Evolutionary conservation across 37 sponge, comb jelly and placozoan species (phyloP).

Genomic region (Geodia barretti): DNA sequence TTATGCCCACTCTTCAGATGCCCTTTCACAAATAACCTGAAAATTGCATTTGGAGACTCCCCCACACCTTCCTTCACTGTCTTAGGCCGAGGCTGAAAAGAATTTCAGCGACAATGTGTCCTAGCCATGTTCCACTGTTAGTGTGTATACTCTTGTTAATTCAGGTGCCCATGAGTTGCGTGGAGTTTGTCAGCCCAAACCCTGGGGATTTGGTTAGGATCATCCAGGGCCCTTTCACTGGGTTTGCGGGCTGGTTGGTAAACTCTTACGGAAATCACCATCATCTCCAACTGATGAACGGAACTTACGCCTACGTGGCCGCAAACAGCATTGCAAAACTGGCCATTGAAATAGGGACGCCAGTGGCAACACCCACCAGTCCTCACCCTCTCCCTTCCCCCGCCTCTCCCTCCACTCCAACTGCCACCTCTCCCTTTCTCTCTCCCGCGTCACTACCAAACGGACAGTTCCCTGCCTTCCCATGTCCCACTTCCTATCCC

Average conservation of each 20-base stretch:
- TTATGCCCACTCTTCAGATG: no score
- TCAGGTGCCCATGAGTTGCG: neutral
- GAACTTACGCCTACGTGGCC: neutral
- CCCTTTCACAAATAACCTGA: no score
- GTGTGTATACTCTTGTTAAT: no score
- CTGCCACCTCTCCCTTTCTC: neutral
- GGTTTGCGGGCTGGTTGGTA: neutral
- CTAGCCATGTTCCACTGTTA: no score
- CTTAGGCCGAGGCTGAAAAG: no score
- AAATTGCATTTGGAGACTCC: no score
- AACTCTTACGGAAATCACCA: neutral
- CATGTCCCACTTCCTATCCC: no score
- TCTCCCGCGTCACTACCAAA: neutral
- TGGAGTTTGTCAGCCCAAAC: neutral
- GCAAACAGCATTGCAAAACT: neutral
- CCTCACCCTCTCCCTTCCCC: neutral
- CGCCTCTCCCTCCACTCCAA: neutral
- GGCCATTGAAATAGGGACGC: no score
- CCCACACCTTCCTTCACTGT: no score
- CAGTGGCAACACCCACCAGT: neutral
- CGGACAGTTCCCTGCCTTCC: neutral
- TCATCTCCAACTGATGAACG: neutral
- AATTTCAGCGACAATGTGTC: no score
- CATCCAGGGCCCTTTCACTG: neutral
- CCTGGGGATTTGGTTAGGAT: neutral